These are phyloP conservation scores for Drepana falcataria DNA, from an alignment of 2,888 invertebrate genomes.

Conservation along the genomic window DNA sequence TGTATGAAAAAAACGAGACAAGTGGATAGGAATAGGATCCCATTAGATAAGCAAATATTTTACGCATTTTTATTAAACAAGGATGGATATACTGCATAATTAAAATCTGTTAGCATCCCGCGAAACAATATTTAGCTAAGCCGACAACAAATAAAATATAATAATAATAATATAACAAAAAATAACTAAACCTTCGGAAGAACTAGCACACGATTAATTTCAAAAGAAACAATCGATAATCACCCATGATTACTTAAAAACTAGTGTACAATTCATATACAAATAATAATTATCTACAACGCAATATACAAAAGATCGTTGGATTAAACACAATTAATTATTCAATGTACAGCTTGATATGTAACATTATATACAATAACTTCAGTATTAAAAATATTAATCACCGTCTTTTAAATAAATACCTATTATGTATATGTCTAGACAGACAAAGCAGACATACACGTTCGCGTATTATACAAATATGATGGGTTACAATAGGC, in stretches of 20 bases:
- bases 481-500: constrained; percentile 13
- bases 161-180: constrained; percentile 11
- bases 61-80: too few relatives aligned
- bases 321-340: constrained; percentile 14
- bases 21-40: too few relatives aligned
- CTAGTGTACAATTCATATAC: constrained; percentile 18
- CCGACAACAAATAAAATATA: constrained; percentile 11
- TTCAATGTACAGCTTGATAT: constrained; percentile 53
- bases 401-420: constrained; percentile 34
- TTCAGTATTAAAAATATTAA: constrained; percentile 31
- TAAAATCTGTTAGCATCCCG: neutral
- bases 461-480: constrained; percentile 32
- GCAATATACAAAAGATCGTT: constrained; percentile 34
- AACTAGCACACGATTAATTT: constrained; percentile 25
- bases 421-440: constrained; percentile 24
- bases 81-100: neutral
- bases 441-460: constrained; percentile 31
- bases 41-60: too few relatives aligned
- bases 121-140: neutral
- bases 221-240: constrained; percentile 18
- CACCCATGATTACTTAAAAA: constrained; percentile 8
- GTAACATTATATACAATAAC: constrained; percentile 57
- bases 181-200: constrained; percentile 23
- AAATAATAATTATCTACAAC: constrained; percentile 16
- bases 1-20: too few relatives aligned